phyloP scores from a whole-genome alignment of 2,888 invertebrate species.

The Allolobophora icterica region DNA sequence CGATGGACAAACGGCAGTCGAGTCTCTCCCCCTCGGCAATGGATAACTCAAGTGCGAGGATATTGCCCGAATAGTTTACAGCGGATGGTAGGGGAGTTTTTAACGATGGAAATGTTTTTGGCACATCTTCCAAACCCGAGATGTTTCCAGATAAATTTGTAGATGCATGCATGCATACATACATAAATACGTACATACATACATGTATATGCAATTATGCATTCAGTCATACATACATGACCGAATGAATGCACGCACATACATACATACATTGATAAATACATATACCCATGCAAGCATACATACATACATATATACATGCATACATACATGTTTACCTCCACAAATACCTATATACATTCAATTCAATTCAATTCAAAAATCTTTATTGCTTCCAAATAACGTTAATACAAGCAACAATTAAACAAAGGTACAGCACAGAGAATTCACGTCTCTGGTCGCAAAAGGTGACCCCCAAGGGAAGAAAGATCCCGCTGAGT shows the following conservation, averaged over 20 bases:
- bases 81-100: background rate
- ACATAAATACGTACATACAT: background rate
- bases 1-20: background rate
- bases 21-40: background rate
- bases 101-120: constrained; percentile 6
- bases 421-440: no score
- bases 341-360: background rate
- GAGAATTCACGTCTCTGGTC: no score
- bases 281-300: no score
- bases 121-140: background rate
- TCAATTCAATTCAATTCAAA: no score
- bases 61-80: background rate
- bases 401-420: no score
- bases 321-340: background rate
- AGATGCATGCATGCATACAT: background rate
- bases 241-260: background rate
- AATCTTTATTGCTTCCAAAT: no score
- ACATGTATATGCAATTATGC: background rate
- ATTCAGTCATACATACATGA: background rate
- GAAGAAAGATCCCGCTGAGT: no score
- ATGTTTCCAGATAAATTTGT: no score
- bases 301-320: no score
- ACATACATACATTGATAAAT: background rate
- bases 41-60: background rate
- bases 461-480: no score